Evolutionary conservation across 2,113 vertebrate genomes (phyloP).

Genomic region (Acrocephalus arundinaceus): DNA sequence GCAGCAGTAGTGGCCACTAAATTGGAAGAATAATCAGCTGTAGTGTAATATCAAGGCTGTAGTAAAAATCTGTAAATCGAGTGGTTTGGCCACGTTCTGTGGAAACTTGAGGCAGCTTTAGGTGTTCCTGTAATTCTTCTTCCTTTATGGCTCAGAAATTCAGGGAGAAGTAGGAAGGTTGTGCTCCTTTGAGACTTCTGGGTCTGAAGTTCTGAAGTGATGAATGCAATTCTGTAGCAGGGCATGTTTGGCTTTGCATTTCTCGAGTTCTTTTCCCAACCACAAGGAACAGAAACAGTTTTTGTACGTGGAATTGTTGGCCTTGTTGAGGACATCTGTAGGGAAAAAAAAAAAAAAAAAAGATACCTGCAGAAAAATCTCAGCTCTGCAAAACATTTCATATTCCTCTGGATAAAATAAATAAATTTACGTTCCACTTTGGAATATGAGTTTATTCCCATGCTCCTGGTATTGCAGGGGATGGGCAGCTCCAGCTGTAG

Average conservation of each 20-base stretch:
- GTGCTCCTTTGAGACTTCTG: neutral
- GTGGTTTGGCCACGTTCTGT: neutral
- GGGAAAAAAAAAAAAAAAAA: neutral
- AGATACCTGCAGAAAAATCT: neutral
- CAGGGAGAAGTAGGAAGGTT: neutral
- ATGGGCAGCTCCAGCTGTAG: neutral
- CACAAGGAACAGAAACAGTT: neutral
- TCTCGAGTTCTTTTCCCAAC: neutral
- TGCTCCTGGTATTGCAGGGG: neutral
- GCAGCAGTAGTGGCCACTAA: neutral
- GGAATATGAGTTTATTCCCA: neutral
- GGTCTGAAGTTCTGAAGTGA: neutral
- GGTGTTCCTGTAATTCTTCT: neutral
- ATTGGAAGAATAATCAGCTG: neutral
- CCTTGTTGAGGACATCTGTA: neutral
- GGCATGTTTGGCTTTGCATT: conserved; percentile 9
- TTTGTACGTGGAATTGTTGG: neutral
- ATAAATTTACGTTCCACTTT: neutral
- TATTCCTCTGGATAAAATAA: neutral
- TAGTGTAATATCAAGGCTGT: neutral
- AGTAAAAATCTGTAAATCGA: neutral
- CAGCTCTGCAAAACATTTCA: neutral
- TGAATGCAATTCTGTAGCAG: neutral
- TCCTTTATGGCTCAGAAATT: neutral
- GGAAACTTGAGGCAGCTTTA: neutral